These are phyloP conservation scores for Acanthisitta chloris DNA, from an alignment of 2,113 vertebrate species.

Conservation along the genomic window DNA sequence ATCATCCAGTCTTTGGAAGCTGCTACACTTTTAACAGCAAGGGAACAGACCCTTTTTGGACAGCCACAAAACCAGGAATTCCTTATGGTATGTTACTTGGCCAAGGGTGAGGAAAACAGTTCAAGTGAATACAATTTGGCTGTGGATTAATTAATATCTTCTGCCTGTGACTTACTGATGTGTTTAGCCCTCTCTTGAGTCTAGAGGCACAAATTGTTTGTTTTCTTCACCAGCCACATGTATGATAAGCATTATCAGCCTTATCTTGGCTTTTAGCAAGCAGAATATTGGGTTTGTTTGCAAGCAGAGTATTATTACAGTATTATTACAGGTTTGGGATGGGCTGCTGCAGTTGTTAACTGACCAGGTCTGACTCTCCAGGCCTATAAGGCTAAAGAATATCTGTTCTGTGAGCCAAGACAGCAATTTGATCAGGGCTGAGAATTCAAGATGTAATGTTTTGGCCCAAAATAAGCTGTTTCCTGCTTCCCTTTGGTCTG, in stretches of 20 bases:
- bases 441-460: not conserved
- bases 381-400: not conserved
- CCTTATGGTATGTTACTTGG: conserved; percentile 23
- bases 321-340: not conserved
- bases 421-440: not conserved
- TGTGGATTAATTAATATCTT: not conserved
- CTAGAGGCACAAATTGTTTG: not conserved
- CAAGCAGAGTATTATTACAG: not conserved
- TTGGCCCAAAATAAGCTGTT: too few relatives aligned
- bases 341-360: not conserved
- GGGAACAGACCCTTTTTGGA: conserved; percentile 35
- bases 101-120: not conserved
- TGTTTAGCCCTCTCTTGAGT: not conserved
- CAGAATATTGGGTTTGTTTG: too few relatives aligned
- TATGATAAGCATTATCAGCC: not conserved
- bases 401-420: not conserved
- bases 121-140: not conserved
- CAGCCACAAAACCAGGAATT: conserved; percentile 29
- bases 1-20: conserved; percentile 70
- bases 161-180: fast-evolving
- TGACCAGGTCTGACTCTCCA: not conserved
- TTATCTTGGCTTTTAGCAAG: too few relatives aligned
- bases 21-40: conserved; percentile 73
- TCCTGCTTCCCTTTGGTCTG: not conserved
- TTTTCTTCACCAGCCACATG: not conserved